Evolutionary conservation across 2,888 invertebrate genomes (phyloP).

Genomic region (Caenorhabditis imperialis): DNA sequence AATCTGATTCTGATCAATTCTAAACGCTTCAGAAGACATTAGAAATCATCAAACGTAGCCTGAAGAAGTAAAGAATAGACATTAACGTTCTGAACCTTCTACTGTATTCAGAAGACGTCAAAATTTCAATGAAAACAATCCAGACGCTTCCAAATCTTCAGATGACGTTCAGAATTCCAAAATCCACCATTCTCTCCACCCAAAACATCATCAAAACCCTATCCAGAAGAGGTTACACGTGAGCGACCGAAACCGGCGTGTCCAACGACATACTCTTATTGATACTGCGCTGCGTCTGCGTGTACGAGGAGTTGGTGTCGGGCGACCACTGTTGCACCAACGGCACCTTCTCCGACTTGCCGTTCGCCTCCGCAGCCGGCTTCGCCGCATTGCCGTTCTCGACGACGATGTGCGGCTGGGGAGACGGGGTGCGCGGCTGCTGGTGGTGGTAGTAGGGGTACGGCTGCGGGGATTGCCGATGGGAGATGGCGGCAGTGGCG

Average conservation of each 20-base stretch:
- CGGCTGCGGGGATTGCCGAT: constrained; percentile 73
- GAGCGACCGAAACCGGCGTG: constrained; percentile 76
- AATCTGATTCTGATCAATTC: too few relatives aligned
- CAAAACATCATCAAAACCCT: too few relatives aligned
- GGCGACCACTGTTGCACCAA: constrained; percentile 76
- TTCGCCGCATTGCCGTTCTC: constrained; percentile 66
- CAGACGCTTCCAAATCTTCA: too few relatives aligned
- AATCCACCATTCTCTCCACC: too few relatives aligned
- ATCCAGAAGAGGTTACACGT: constrained; percentile 71
- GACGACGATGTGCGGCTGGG: constrained; percentile 69
- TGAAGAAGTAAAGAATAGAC: too few relatives aligned
- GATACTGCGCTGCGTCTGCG: constrained; percentile 63
- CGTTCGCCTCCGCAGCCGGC: constrained; percentile 20
- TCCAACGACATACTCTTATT: constrained; percentile 77
- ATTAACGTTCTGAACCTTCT: too few relatives aligned
- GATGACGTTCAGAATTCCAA: too few relatives aligned
- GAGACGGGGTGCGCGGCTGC: constrained; percentile 71
- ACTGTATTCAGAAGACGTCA: too few relatives aligned
- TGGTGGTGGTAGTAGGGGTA: constrained; percentile 75
- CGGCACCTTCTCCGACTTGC: constrained; percentile 69
- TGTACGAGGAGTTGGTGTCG: constrained; percentile 61
- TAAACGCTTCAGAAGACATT: background rate
- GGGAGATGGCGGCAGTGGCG: constrained; percentile 66
- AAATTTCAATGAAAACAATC: too few relatives aligned
- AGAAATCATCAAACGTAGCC: background rate